Evolutionary conservation across 2,797 vertebrate genomes (phyloP).

Genomic region (Clarias laeviceps): DNA sequence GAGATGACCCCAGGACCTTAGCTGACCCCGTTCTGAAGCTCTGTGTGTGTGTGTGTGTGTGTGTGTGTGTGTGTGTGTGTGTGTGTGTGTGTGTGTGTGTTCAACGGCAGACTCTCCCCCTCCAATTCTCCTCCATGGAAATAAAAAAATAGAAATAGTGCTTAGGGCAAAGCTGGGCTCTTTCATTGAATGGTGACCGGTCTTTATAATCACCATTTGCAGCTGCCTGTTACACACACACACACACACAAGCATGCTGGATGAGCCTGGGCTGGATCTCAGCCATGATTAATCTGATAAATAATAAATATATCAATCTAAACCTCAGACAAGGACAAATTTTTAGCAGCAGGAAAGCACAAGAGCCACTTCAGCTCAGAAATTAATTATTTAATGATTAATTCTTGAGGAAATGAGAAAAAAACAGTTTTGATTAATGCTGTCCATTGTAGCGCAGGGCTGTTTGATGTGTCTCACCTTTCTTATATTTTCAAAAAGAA

Average conservation of each 20-base stretch:
- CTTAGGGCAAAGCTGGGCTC: constrained; percentile 62
- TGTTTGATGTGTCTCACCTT: constrained; percentile 85
- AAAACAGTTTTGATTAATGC: constrained; percentile 95
- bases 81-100: constrained; percentile 56
- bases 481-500: constrained; percentile 34
- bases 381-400: constrained; percentile 99
- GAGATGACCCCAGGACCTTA: constrained; percentile 79
- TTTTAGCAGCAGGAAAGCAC: constrained; percentile 96
- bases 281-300: constrained; percentile 99
- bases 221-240: constrained; percentile 58
- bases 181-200: constrained; percentile 70
- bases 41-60: constrained; percentile 50
- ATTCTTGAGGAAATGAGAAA: constrained; percentile 97
- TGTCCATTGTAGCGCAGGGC: constrained; percentile 83
- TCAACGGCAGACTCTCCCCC: constrained; percentile 71
- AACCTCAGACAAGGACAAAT: constrained; percentile 99
- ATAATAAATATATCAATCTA: constrained; percentile 99
- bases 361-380: constrained; percentile 88
- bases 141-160: constrained; percentile 64
- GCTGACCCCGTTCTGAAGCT: constrained; percentile 69
- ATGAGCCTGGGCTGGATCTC: constrained; percentile 83
- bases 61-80: constrained; percentile 65
- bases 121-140: constrained; percentile 53
- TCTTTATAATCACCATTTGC: constrained; percentile 74
- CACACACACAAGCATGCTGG: constrained; percentile 40